A percentile compares a stretch with the other conserved stretches of the same genome.
These are phyloP conservation scores for Paracentrotus lividus DNA, from an alignment of 53 echinoderm and acorn worm species.

Conservation along the genomic window DNA sequence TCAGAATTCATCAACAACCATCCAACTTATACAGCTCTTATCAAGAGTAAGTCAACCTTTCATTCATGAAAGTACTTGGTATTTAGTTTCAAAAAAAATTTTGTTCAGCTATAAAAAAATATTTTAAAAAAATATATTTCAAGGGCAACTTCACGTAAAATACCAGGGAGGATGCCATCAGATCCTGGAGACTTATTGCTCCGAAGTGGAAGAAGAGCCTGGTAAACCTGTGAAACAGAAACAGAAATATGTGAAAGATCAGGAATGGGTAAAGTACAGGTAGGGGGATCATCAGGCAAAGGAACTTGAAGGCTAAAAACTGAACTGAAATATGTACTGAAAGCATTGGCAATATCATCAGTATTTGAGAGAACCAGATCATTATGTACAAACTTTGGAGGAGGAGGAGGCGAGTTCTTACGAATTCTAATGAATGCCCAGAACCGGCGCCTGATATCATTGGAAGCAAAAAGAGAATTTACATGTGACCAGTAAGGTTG, in stretches of 20 bases:
- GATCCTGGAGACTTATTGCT: background rate
- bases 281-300: conserved; percentile 6
- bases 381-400: background rate
- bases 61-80: background rate
- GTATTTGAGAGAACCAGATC: background rate
- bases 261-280: background rate
- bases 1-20: conserved; percentile 77
- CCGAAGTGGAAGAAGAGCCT: background rate
- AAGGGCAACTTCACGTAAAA: no score
- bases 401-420: no score
- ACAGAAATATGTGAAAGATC: background rate
- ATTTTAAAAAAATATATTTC: background rate
- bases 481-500: background rate
- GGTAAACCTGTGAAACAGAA: background rate
- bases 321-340: background rate
- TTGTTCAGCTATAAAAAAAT: no score
- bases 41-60: conserved; percentile 73
- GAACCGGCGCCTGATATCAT: background rate
- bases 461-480: background rate
- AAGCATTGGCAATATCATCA: no score
- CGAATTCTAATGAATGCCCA: background rate
- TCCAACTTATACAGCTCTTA: conserved; percentile 79
- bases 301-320: background rate
- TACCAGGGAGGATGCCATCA: no score
- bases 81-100: no score